phyloP scores from a whole-genome alignment of 2,888 invertebrate species.

The Drosophila mettleri region DNA sequence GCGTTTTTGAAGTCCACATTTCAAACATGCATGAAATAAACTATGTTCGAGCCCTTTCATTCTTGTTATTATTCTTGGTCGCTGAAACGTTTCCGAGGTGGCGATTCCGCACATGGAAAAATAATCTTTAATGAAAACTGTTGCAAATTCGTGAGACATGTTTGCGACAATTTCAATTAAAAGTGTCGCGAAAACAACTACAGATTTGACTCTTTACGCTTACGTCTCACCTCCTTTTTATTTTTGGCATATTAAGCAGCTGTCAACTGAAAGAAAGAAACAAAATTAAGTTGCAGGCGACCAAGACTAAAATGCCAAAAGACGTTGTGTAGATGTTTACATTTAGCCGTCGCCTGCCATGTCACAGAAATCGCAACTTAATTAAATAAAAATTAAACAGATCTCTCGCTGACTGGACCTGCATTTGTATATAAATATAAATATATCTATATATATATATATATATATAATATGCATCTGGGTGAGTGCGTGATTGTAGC shows the following conservation, averaged over 20 bases:
- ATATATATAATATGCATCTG: background rate
- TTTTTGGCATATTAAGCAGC: slow-evolving; percentile 42
- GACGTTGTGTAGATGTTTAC: slow-evolving; percentile 65
- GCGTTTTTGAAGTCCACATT: too few relatives aligned
- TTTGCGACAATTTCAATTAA: slow-evolving; percentile 55
- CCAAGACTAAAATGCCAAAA: slow-evolving; percentile 41
- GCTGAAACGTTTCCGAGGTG: background rate
- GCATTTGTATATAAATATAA: slow-evolving; percentile 9
- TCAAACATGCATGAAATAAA: too few relatives aligned
- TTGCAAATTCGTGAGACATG: slow-evolving; percentile 37
- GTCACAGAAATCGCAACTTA: slow-evolving; percentile 74
- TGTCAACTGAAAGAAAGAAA: slow-evolving; percentile 43
- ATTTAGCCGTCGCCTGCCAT: slow-evolving; percentile 70
- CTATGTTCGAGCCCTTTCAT: too few relatives aligned
- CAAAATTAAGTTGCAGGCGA: slow-evolving; percentile 16
- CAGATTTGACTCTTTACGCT: slow-evolving; percentile 24
- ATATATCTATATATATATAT: background rate
- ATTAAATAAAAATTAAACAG: slow-evolving; percentile 80
- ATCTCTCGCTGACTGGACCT: slow-evolving; percentile 58
- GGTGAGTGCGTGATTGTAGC: background rate
- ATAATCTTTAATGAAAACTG: slow-evolving; percentile 35
- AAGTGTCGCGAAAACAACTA: slow-evolving; percentile 32
- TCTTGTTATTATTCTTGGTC: background rate
- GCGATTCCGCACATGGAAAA: background rate
- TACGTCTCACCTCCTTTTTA: slow-evolving; percentile 16